Evolutionary conservation across 2,888 invertebrate species (phyloP).

Genomic region (Eudemis profundana): DNA sequence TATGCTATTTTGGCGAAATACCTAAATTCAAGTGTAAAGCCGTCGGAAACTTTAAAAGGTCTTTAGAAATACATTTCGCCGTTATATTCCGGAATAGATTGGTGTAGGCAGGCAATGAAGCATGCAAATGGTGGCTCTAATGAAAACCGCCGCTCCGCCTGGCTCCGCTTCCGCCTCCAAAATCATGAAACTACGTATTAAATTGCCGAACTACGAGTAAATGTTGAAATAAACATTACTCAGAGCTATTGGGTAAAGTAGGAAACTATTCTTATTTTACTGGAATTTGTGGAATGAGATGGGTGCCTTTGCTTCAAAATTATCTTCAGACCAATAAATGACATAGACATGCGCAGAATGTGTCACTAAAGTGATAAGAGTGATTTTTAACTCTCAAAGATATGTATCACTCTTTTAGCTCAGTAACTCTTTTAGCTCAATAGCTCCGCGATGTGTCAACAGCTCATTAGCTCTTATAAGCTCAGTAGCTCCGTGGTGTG

Average conservation of each 20-base stretch:
- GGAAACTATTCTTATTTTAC: not conserved
- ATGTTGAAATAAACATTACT: not conserved
- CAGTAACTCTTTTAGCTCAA: too few relatives aligned
- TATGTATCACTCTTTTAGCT: too few relatives aligned
- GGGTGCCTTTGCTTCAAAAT: too few relatives aligned
- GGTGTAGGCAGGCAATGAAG: conserved; percentile 41
- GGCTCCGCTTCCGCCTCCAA: not conserved
- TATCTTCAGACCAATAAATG: too few relatives aligned
- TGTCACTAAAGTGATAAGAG: too few relatives aligned
- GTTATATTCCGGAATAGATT: conserved; percentile 39
- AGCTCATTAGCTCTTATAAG: too few relatives aligned
- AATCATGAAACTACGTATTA: conserved; percentile 12
- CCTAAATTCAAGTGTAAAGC: conserved; percentile 14
- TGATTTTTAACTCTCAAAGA: too few relatives aligned
- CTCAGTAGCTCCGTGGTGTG: too few relatives aligned
- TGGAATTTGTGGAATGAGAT: not conserved
- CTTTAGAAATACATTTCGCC: conserved; percentile 30
- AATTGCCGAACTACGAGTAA: conserved; percentile 9
- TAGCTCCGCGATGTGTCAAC: too few relatives aligned
- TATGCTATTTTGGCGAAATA: conserved; percentile 1
- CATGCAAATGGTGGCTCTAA: conserved; percentile 44
- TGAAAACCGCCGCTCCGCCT: conserved; percentile 35
- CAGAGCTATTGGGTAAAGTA: not conserved
- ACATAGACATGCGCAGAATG: too few relatives aligned
- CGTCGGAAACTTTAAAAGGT: conserved; percentile 23